Base-by-base conservation (phyloP, 2,113 vertebrate genomes). In the Lasiurus borealis region DNA sequence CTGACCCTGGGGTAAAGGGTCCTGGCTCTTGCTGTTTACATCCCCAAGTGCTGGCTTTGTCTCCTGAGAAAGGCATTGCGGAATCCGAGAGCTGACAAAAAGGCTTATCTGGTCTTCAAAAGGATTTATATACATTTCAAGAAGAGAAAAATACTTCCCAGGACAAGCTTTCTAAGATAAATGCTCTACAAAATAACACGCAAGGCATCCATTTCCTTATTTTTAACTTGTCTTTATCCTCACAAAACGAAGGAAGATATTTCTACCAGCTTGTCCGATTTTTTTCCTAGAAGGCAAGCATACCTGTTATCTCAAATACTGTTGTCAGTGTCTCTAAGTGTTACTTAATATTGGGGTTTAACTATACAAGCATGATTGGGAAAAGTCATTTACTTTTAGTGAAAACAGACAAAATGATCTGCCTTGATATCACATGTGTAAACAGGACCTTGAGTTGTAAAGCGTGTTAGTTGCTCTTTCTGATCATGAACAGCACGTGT, bases 291-390 rank as follows among this genome's bases (percentile, higher is more conserved):
- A 85, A 92, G 40, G 15, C 50, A 72, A 94, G 18, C 21, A 13
- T 19, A 85, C 66, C 15, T 25, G 27, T 87, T 57, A 12, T 48
- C 16, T 90, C 10, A 6, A 16, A 80, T 25, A 31, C 18, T 4
- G 48, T 36, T 62, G 12, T 40, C 54, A 72, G 3, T 85, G 9
- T 85, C 15, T 78, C 29, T 75, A 71, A 62, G 18, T 50, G 18
- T 75, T 84, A 46, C 25, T 88, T 93, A 66, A n/a, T 75, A 71
- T 18, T 93, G 34, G 27, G 15, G 21, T 72, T 87, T 96, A 83
- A 66, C 54, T 80, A 62, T 91, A 62, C 81, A 91, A 90, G 25
- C 31, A 84, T 31, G 44, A 57, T 52, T 91, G 78, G 40, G 23
- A 21, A 73, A 96, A 66, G 5, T 27, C 64, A 90, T 76, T 82